Percentiles rank a stretch among this genome's conserved stretches.
These are phyloP conservation scores for Perca fluviatilis DNA, from an alignment of 2,113 vertebrate species.

Conservation along the genomic window DNA sequence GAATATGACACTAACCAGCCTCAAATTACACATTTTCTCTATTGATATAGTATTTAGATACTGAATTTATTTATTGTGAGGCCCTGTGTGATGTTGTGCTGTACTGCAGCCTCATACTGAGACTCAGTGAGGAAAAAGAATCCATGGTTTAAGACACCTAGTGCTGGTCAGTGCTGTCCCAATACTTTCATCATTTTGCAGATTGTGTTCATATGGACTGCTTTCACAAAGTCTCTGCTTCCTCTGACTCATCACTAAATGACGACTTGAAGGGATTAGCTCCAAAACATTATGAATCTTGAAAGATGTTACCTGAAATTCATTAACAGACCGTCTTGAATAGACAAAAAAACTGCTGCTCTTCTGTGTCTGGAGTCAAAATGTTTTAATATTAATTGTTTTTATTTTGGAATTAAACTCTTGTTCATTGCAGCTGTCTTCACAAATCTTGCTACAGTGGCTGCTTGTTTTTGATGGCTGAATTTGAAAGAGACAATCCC, in stretches of 20 bases:
- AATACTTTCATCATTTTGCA: slow-evolving; percentile 45
- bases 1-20: slow-evolving; percentile 69
- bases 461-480: slow-evolving; percentile 68
- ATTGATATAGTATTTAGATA: slow-evolving; percentile 70
- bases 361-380: slow-evolving; percentile 32
- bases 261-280: slow-evolving; percentile 58
- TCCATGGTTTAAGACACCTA: slow-evolving; percentile 76
- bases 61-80: slow-evolving; percentile 63
- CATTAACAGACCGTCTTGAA: slow-evolving; percentile 45
- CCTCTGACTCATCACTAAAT: slow-evolving; percentile 33
- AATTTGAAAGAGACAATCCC: slow-evolving; percentile 46
- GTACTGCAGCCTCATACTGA: slow-evolving; percentile 60
- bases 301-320: slow-evolving; percentile 55
- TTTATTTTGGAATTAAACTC: slow-evolving; percentile 61
- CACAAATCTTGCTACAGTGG: slow-evolving; percentile 60
- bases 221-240: slow-evolving; percentile 41
- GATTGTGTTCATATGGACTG: slow-evolving; percentile 78
- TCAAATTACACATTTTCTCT: slow-evolving; percentile 72
- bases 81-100: slow-evolving; percentile 77
- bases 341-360: slow-evolving; percentile 49
- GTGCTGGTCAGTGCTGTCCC: slow-evolving; percentile 71
- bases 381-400: slow-evolving; percentile 20
- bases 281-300: slow-evolving; percentile 53
- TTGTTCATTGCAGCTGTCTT: slow-evolving; percentile 31
- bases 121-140: slow-evolving; percentile 62